A percentile compares a stretch with the other conserved stretches of the same genome.
These are phyloP conservation scores for Hyposoter didymator DNA, from an alignment of 2,888 invertebrate genomes.

Conservation along the genomic window DNA sequence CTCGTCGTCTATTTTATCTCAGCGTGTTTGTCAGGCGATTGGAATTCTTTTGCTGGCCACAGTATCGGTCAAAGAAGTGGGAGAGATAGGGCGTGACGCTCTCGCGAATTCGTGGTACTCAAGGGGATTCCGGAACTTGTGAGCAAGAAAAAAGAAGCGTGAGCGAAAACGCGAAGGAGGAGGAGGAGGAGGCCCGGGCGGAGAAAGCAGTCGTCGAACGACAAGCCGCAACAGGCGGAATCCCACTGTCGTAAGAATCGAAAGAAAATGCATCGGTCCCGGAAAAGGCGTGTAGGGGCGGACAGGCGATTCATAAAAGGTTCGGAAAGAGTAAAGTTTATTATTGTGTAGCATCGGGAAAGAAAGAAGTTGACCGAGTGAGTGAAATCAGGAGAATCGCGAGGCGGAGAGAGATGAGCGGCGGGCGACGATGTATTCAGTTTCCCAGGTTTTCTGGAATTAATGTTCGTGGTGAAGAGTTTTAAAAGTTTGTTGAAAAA, in stretches of 20 bases:
- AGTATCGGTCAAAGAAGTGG: conserved; percentile 47
- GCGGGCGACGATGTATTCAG: conserved; percentile 46
- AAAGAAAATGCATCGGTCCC: conserved; percentile 37
- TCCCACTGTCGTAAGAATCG: conserved; percentile 31
- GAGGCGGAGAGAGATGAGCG: no score
- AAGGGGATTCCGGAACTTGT: conserved; percentile 58
- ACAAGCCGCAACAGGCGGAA: conserved; percentile 63
- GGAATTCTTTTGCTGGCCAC: conserved; percentile 58
- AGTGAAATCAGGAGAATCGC: conserved; percentile 26
- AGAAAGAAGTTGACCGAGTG: conserved; percentile 39
- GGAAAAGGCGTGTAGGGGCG: neutral
- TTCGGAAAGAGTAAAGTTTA: conserved; percentile 59
- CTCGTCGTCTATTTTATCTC: conserved; percentile 20
- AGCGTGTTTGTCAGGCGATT: conserved; percentile 45
- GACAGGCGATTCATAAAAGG: conserved; percentile 19
- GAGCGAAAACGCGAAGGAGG: conserved; percentile 1
- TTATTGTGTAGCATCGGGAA: conserved; percentile 58
- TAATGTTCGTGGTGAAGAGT: conserved; percentile 46
- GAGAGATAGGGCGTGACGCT: conserved; percentile 9
- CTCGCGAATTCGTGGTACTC: conserved; percentile 49
- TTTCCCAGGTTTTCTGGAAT: conserved; percentile 58
- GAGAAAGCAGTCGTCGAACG: conserved; percentile 34
- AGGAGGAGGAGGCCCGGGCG: neutral
- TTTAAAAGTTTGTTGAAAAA: conserved; percentile 76
- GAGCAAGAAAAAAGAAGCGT: conserved; percentile 8